Conservation (phyloP, 2,113 vertebrate genomes). For the Hemiprocne comata region DNA sequence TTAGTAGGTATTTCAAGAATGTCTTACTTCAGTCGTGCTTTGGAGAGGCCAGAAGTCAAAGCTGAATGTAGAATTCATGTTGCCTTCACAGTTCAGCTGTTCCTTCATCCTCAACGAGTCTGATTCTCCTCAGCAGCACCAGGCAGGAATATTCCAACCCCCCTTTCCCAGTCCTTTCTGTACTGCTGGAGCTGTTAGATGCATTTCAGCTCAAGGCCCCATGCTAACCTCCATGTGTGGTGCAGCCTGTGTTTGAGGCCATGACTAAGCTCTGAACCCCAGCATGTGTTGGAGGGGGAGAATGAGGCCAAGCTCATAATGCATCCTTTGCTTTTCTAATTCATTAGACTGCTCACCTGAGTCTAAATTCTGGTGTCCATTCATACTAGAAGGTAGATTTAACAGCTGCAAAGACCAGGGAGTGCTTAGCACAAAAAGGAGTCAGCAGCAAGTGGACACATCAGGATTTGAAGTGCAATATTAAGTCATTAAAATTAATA, state of each 20-base stretch:
- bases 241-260: not conserved
- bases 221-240: not conserved
- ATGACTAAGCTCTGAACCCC: not conserved
- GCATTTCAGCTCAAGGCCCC: not conserved
- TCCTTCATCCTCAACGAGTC: not conserved
- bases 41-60: not conserved
- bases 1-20: constrained; percentile 23
- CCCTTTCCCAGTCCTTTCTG: not conserved
- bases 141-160: not conserved
- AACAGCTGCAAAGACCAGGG: not conserved
- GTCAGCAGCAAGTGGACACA: not conserved
- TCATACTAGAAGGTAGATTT: not conserved
- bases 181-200: not conserved
- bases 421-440: not conserved
- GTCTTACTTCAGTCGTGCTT: not conserved
- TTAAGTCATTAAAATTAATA: constrained; percentile 56
- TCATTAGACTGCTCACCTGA: not conserved
- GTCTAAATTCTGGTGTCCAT: not conserved
- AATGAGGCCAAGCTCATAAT: not conserved
- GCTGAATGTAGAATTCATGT: not conserved
- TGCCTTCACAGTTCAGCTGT: not conserved
- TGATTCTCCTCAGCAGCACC: not conserved
- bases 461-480: constrained; percentile 28
- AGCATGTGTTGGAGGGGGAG: accelerated
- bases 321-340: not conserved